phyloP scores from a whole-genome alignment of 2,113 vertebrate genomes.

The Orcinus orca region DNA sequence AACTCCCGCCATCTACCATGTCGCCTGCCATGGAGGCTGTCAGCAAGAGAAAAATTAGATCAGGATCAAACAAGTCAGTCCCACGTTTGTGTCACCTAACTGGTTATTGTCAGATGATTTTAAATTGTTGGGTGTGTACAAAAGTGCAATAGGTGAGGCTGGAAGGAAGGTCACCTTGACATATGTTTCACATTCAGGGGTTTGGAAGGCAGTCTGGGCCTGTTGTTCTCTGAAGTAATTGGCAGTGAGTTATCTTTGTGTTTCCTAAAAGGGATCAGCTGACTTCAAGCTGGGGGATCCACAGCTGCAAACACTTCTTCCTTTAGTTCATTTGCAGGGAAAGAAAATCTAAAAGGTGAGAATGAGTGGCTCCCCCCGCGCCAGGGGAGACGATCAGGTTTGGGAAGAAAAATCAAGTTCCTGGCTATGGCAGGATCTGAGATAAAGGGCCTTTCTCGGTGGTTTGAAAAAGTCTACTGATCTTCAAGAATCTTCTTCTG shows the following conservation, averaged over 20 bases:
- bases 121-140: background rate
- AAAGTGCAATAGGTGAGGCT: conserved; percentile 3
- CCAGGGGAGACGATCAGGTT: background rate
- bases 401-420: background rate
- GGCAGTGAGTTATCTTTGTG: conserved; percentile 39
- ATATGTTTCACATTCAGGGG: conserved; percentile 28
- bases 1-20: background rate
- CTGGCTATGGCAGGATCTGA: background rate
- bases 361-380: background rate
- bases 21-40: background rate
- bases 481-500: background rate
- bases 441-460: background rate
- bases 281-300: background rate
- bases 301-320: background rate
- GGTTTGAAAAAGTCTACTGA: background rate
- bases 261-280: conserved; percentile 57
- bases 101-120: conserved; percentile 59
- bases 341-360: background rate
- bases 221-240: conserved; percentile 50
- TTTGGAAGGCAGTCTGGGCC: conserved; percentile 13
- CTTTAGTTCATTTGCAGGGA: background rate
- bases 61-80: background rate
- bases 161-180: conserved; percentile 38
- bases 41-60: conserved; percentile 35
- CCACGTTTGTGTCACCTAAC: background rate